Evolutionary conservation across 2,888 invertebrate species (phyloP).

Genomic region (Lissocephala sabroskyi): DNA sequence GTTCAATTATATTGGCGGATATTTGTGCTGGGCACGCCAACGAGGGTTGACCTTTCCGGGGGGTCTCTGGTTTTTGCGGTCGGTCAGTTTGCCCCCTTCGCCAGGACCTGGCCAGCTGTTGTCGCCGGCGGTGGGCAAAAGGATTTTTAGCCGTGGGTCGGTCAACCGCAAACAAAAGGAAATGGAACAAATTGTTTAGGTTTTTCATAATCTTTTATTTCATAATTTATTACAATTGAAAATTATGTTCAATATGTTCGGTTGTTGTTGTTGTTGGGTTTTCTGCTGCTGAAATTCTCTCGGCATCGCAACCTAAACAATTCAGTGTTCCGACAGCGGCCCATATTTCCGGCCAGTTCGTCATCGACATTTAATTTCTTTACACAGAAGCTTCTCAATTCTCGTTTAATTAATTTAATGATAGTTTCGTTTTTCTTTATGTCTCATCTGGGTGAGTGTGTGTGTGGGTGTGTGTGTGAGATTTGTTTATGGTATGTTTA

Average conservation of each 20-base stretch:
- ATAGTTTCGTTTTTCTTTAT: slow-evolving; percentile 50
- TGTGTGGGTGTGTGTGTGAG: too few relatives aligned
- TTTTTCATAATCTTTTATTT: slow-evolving; percentile 66
- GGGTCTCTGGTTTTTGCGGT: too few relatives aligned
- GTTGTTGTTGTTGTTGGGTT: slow-evolving; percentile 21
- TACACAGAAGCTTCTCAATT: slow-evolving; percentile 65
- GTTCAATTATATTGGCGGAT: slow-evolving; percentile 53
- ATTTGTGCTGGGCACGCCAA: slow-evolving; percentile 31
- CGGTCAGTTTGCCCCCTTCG: too few relatives aligned
- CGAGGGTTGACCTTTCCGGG: too few relatives aligned
- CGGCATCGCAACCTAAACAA: slow-evolving; percentile 6
- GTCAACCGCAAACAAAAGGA: too few relatives aligned
- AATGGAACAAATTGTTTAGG: slow-evolving; percentile 12
- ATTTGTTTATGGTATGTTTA: slow-evolving; percentile 41
- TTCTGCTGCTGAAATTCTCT: slow-evolving; percentile 25
- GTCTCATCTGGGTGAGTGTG: too few relatives aligned
- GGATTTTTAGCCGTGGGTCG: too few relatives aligned
- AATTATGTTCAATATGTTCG: slow-evolving; percentile 61
- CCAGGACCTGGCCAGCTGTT: too few relatives aligned
- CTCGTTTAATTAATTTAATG: slow-evolving; percentile 62
- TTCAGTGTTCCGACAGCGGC: too few relatives aligned
- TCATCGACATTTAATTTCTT: too few relatives aligned
- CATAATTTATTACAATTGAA: slow-evolving; percentile 71
- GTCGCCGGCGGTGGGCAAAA: too few relatives aligned
- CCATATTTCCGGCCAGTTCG: too few relatives aligned